Evolutionary conservation across 1,140 invertebrate genomes (phyloP).

Genomic region (Doryteuthis pealeii): DNA sequence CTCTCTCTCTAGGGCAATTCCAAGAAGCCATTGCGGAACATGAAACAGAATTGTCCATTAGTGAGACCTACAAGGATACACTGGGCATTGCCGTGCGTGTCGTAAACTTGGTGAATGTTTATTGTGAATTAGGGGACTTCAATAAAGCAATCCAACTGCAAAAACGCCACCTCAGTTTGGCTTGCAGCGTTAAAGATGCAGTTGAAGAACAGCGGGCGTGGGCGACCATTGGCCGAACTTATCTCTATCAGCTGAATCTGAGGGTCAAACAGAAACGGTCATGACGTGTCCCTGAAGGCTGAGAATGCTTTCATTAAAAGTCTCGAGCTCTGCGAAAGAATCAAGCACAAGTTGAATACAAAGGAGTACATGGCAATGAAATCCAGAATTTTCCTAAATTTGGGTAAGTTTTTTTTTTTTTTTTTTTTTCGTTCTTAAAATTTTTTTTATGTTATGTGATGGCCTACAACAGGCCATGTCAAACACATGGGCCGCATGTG

Average conservation of each 20-base stretch:
- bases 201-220: conserved; percentile 87
- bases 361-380: conserved; percentile 78
- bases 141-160: conserved; percentile 78
- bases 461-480: too few species aligned
- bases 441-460: too few species aligned
- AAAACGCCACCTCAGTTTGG: conserved; percentile 74
- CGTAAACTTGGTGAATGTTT: conserved; percentile 88
- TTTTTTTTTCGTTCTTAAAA: too few species aligned
- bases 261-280: conserved; percentile 21
- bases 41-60: conserved; percentile 67
- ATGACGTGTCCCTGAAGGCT: conserved; percentile 64
- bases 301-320: conserved; percentile 78
- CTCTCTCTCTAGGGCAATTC: conserved; percentile 63
- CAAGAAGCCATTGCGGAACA: conserved; percentile 78
- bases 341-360: conserved; percentile 38
- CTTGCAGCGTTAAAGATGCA: conserved; percentile 65
- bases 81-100: conserved; percentile 78
- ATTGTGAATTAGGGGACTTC: conserved; percentile 73
- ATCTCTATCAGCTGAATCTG: conserved; percentile 71
- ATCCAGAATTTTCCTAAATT: conserved; percentile 78
- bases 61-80: conserved; percentile 68
- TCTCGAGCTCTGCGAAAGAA: conserved; percentile 74
- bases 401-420: conserved; percentile 67
- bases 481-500: too few species aligned
- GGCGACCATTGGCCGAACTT: conserved; percentile 84